Evolutionary conservation across 2,888 invertebrate species (phyloP), one percentile per base, ranked within the genome.

Genomic region (Dicyrtoma fusca): DNA sequence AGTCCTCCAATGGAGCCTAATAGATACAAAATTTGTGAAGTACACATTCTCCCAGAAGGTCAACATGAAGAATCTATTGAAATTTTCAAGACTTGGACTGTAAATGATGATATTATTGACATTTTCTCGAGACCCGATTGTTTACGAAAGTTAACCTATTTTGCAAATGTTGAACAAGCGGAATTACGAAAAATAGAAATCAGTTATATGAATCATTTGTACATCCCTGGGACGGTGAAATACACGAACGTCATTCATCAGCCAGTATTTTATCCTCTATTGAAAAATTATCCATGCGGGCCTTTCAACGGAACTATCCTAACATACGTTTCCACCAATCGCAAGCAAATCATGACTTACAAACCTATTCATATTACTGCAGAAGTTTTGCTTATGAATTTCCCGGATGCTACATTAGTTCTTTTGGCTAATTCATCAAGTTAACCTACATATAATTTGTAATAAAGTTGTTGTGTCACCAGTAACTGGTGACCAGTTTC

Each of bases 71-170:
- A 49, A 0, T n/a, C 42, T 1, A n/a, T 65, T 14, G 63, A 63
- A 17, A 23, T 61, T 21, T 63, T 53, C 14, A 63, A 63, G 53
- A 63, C 34, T 21, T 71, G 71, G 71, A 14, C 53, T 13, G 19
- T 71, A 0, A 45, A 63, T 55, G 71, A 71, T 25, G 49, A 63
- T 3, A 53, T 61, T 6, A 53, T 71, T 19, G 71, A 71, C 26
- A 21, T 63, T 44, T 55, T 47, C 44, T 51, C 62, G 3, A 26
- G 71, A 26, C 71, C 71, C 6, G 71, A 71, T 17, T 62, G 62
- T 19, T n/a, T 71, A 13, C 51, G 71, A 23, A 71, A 71, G 34
- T 21, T 71, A 14, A 59, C 71, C 4, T 71, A 71, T 19, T 71
- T 71, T 63, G 71, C 63, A 6, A 21, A n/a, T 10, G 63, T 53